Percentiles rank a stretch among this genome's conserved stretches.
These are phyloP conservation scores for Clistopyga incitator DNA, from an alignment of 2,888 invertebrate species.

Conservation along the genomic window DNA sequence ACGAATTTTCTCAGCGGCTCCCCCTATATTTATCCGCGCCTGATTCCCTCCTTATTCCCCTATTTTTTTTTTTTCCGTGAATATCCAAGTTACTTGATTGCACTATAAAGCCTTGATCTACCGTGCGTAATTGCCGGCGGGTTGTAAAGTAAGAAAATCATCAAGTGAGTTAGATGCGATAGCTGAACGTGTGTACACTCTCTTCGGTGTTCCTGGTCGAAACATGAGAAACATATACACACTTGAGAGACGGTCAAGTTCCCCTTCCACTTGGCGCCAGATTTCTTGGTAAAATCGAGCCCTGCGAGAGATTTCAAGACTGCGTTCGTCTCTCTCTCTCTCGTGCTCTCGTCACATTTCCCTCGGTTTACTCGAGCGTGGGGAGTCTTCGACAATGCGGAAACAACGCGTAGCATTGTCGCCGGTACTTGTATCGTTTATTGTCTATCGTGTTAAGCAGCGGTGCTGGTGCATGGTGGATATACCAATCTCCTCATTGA, in stretches of 20 bases:
- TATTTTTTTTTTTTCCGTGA: conserved; percentile 18
- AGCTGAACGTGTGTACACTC: not conserved
- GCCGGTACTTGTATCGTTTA: conserved; percentile 67
- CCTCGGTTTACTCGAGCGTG: not conserved
- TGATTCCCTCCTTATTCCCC: not conserved
- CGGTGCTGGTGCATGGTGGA: conserved; percentile 34
- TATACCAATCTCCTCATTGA: conserved; percentile 27
- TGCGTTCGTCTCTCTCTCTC: conserved; percentile 13
- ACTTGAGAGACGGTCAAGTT: conserved; percentile 39
- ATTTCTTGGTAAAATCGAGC: conserved; percentile 48
- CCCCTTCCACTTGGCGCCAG: conserved; percentile 34
- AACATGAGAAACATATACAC: conserved; percentile 64
- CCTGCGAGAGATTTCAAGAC: conserved; percentile 13
- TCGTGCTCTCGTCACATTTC: not conserved
- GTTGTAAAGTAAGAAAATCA: conserved; percentile 8
- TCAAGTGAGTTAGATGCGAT: not conserved
- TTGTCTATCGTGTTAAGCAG: conserved; percentile 61
- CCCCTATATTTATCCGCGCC: conserved; percentile 41
- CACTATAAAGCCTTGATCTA: conserved; percentile 23
- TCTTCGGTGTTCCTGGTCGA: conserved; percentile 16
- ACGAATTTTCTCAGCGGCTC: conserved; percentile 57
- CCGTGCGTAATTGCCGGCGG: conserved; percentile 40
- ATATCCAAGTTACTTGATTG: conserved; percentile 26
- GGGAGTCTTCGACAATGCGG: conserved; percentile 75
- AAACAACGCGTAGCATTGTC: conserved; percentile 79